phyloP scores from a whole-genome alignment of 2,888 invertebrate genomes.

The Archips crataeganus region DNA sequence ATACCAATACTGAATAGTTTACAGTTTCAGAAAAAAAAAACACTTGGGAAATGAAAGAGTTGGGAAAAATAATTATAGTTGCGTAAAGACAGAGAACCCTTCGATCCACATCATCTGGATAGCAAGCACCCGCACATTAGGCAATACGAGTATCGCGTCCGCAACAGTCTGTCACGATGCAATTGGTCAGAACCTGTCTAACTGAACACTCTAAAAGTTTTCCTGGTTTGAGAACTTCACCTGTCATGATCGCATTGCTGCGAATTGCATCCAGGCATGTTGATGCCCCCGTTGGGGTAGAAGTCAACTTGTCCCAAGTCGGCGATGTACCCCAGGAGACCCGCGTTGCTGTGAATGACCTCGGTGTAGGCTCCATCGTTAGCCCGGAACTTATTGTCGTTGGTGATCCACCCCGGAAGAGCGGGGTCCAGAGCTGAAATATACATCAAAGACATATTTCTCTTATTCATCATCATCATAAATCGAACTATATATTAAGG shows the following conservation, averaged over 20 bases:
- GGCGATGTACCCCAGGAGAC: constrained; percentile 51
- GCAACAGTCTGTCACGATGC: too few species aligned
- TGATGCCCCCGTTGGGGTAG: constrained; percentile 62
- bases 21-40: too few species aligned
- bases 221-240: constrained; percentile 43
- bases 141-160: too few species aligned
- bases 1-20: too few species aligned
- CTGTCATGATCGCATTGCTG: constrained; percentile 55
- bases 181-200: too few species aligned
- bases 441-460: neutral
- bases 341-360: constrained; percentile 62
- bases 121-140: too few species aligned
- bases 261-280: constrained; percentile 57
- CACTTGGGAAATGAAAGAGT: too few species aligned
- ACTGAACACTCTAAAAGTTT: too few species aligned
- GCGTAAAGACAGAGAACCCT: too few species aligned
- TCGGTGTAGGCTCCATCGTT: constrained; percentile 58
- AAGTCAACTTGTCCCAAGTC: constrained; percentile 58
- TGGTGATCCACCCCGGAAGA: constrained; percentile 42
- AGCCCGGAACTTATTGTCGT: constrained; percentile 50
- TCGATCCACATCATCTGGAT: too few species aligned
- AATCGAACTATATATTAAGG: too few species aligned
- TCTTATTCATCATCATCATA: neutral
- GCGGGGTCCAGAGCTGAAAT: constrained; percentile 38
- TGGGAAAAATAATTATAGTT: too few species aligned